A percentile compares a stretch with the other conserved stretches of the same genome.
Conservation (phyloP, 2,888 invertebrate genomes). For the Ectemnius cavifrons region DNA sequence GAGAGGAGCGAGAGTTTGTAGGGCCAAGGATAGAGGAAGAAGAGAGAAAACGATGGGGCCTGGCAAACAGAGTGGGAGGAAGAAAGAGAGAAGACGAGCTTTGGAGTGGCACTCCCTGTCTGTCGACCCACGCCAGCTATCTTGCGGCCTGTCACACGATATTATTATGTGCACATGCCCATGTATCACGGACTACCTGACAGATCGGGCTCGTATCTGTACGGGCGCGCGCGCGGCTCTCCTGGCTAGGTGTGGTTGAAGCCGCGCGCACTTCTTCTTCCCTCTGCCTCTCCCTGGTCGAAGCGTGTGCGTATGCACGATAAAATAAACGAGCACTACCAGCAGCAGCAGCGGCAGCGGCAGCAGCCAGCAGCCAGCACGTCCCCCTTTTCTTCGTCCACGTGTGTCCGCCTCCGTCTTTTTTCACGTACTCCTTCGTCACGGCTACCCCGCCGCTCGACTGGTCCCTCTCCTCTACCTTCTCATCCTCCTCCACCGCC, state of each 20-base stretch:
- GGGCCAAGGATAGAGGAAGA: background rate
- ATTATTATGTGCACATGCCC: slow-evolving; percentile 71
- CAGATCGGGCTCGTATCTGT: slow-evolving; percentile 71
- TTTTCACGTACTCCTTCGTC: no score
- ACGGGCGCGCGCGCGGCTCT: slow-evolving; percentile 39
- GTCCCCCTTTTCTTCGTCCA: slow-evolving; percentile 13
- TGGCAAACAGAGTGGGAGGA: slow-evolving; percentile 9
- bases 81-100: slow-evolving; percentile 49
- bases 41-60: slow-evolving; percentile 10
- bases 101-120: slow-evolving; percentile 75
- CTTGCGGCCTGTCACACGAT: slow-evolving; percentile 69
- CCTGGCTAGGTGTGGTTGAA: slow-evolving; percentile 64
- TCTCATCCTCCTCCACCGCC: slow-evolving; percentile 7
- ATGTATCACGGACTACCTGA: slow-evolving; percentile 74
- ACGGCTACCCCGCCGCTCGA: no score
- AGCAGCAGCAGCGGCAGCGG: background rate
- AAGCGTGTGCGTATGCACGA: slow-evolving; percentile 50
- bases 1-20: slow-evolving; percentile 12
- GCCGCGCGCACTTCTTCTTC: slow-evolving; percentile 35
- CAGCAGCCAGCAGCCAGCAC: background rate
- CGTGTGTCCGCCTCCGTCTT: slow-evolving; percentile 18
- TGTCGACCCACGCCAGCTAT: slow-evolving; percentile 73
- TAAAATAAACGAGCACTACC: slow-evolving; percentile 65
- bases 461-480: no score
- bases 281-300: no score